Percentiles rank a stretch among this genome's conserved stretches.
Evolutionary conservation across 2,888 invertebrate species (phyloP).

Genomic region (Dryomyza anilis): DNA sequence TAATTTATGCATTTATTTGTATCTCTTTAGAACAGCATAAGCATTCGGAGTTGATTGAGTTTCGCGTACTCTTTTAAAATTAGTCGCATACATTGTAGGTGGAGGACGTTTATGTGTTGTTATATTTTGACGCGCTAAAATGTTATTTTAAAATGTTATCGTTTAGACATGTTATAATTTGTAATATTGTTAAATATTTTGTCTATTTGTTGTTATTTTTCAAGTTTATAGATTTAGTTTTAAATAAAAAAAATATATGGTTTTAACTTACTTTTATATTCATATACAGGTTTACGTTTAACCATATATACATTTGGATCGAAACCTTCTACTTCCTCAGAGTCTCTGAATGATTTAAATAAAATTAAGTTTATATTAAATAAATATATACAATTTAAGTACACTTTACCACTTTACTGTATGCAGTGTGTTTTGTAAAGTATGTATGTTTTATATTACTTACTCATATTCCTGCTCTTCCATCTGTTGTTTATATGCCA

Average conservation of each 20-base stretch:
- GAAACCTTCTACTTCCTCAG: too few relatives aligned
- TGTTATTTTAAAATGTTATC: constrained; percentile 23
- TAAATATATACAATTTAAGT: background rate
- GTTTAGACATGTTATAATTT: constrained; percentile 4
- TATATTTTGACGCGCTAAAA: constrained; percentile 54
- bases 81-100: too few relatives aligned
- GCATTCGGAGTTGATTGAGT: constrained; percentile 49
- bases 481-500: constrained; percentile 24
- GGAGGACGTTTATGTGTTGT: too few relatives aligned
- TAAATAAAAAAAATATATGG: too few relatives aligned
- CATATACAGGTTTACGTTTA: too few relatives aligned
- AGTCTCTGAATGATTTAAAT: too few relatives aligned
- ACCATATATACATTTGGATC: too few relatives aligned
- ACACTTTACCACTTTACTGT: too few relatives aligned
- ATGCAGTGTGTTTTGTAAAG: background rate
- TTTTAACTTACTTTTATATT: too few relatives aligned
- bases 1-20: too few relatives aligned
- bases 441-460: constrained; percentile 27
- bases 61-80: constrained; percentile 56
- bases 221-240: too few relatives aligned
- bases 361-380: too few relatives aligned
- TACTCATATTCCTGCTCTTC: constrained; percentile 27
- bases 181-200: background rate
- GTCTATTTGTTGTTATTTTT: constrained; percentile 7
- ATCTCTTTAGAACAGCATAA: constrained; percentile 51